phyloP scores from a whole-genome alignment of 1,140 invertebrate genomes.

The Hyles euphorbiae region DNA sequence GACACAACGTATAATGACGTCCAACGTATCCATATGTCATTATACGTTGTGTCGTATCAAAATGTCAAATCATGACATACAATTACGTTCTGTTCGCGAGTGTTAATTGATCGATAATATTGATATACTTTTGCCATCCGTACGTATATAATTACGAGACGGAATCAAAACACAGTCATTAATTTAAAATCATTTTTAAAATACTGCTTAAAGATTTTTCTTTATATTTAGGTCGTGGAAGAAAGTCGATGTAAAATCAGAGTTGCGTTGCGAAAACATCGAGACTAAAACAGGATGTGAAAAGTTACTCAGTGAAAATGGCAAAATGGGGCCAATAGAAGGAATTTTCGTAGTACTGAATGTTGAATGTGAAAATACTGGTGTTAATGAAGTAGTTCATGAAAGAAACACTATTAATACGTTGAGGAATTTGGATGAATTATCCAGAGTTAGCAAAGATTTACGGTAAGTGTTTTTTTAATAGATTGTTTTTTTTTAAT shows the following conservation, averaged over 20 bases:
- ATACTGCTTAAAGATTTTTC: not conserved
- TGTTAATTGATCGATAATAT: too few relatives aligned
- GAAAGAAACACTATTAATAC: not conserved
- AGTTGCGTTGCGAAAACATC: conserved; percentile 3
- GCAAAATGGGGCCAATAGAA: conserved; percentile 6
- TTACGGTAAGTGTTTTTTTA: conserved; percentile 5
- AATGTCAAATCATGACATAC: too few relatives aligned
- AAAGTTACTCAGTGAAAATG: conserved; percentile 8
- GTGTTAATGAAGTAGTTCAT: not conserved
- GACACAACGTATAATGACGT: too few relatives aligned
- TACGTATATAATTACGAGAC: too few relatives aligned
- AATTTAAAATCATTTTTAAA: not conserved
- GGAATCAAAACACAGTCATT: too few relatives aligned
- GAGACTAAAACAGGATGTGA: conserved; percentile 10
- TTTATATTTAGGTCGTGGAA: conserved; percentile 7
- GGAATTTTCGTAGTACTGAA: conserved; percentile 12
- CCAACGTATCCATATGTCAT: too few relatives aligned
- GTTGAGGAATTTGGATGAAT: conserved; percentile 7
- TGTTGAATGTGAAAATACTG: not conserved
- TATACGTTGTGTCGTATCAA: too few relatives aligned
- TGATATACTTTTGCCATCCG: too few relatives aligned
- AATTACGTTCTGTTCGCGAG: too few relatives aligned
- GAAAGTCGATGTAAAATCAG: not conserved
- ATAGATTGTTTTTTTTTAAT: too few relatives aligned
- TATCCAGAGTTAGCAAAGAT: conserved; percentile 8